Base-by-base conservation (phyloP, 2,113 vertebrate genomes). In the Pelusios castaneus region DNA sequence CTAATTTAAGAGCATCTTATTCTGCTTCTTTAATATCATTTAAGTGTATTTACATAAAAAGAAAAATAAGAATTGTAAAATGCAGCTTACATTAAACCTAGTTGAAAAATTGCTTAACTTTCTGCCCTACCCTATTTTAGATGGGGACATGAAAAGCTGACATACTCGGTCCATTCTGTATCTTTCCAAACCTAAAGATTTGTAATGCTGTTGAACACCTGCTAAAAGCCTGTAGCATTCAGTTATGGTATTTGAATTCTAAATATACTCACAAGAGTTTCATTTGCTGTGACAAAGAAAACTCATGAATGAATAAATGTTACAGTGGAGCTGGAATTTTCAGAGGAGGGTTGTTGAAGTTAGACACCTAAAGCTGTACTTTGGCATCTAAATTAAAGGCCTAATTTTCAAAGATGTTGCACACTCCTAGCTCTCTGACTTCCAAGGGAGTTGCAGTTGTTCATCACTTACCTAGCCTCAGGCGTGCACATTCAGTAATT, bases 21-120 rank as follows among this genome's bases (percentile, higher is more conserved):
- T 97, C 47, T 92, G 47, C 94, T 91, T 75, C 56, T 96, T 97
- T 75, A 75, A 75, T 56, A 80, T 95, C 94, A 89, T 34, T 70
- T 67, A 91, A 77, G 31, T 92, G 91, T 92, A 85, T 76, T 92
- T 0, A 0, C n/a, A 38, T 38, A n/a, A 89, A 83, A 16, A 67
- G 89, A 95, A 76, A 19, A 87, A 60, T 80, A 92, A 70, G 76
- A 92, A 85, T 67, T 88, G 70, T 88, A 73, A 85, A 55, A 27
- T 91, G 43, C 89, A 70, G 55, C 70, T 83, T 91, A 7, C 51
- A 14, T 90, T 93, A 91, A 85, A 45, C 76, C 24, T 80, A 80
- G 78, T 54, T 82, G 91, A 83, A 76, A 90, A 60, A 82, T 9
- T 70, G 17, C 63, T 38, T 70, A 70, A 67, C 3, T n/a, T 8